Percentiles rank a stretch among this genome's conserved stretches.
phyloP scores from a whole-genome alignment of 2,888 invertebrate genomes.

The Phlogophora meticulosa region DNA sequence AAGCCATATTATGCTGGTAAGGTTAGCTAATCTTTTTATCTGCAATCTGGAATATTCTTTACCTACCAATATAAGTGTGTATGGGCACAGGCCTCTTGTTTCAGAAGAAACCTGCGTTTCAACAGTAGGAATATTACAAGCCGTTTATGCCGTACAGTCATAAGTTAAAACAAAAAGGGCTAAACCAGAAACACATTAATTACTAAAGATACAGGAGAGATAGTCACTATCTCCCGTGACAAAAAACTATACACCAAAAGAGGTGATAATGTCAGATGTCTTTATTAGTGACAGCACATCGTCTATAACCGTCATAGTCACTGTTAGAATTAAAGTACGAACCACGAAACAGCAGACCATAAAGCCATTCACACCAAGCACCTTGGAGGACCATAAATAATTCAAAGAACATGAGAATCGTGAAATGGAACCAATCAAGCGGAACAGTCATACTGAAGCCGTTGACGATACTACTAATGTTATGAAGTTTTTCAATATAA shows the following conservation, averaged over 20 bases:
- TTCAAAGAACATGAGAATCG: slow-evolving; percentile 65
- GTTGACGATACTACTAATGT: slow-evolving; percentile 61
- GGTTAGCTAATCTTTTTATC: too few species aligned
- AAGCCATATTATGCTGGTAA: too few species aligned
- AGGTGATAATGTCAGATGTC: neutral
- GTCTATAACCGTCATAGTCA: neutral
- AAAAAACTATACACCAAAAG: neutral
- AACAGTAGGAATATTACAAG: too few species aligned
- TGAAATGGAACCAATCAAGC: slow-evolving; percentile 66
- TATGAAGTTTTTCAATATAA: slow-evolving; percentile 76
- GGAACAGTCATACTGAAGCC: slow-evolving; percentile 57
- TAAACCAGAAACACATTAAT: too few species aligned
- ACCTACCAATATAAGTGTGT: too few species aligned
- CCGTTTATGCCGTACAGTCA: too few species aligned
- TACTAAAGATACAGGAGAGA: too few species aligned
- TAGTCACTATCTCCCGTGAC: too few species aligned
- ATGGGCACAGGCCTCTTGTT: too few species aligned
- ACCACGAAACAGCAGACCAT: slow-evolving; percentile 20
- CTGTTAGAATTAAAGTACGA: neutral
- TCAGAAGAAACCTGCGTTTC: too few species aligned
- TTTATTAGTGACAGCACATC: neutral
- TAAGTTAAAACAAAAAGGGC: too few species aligned
- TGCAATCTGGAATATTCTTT: too few species aligned
- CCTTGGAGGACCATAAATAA: slow-evolving; percentile 56
- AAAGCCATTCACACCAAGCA: slow-evolving; percentile 34